phyloP scores from a whole-genome alignment of 53 echinoderm and acorn worm genomes.

The Glandiceps talaboti region DNA sequence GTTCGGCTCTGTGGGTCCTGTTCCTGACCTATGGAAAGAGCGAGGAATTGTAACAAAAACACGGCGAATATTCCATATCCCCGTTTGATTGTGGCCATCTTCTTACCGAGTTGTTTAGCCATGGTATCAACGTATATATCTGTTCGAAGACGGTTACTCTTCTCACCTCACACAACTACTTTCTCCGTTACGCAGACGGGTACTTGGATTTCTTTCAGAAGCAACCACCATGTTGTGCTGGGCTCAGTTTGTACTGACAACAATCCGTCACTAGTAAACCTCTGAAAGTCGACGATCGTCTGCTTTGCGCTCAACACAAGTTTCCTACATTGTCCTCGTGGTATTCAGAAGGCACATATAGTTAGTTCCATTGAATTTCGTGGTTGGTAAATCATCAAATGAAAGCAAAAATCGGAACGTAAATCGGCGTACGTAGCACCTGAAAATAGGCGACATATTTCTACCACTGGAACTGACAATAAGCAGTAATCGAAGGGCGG shows the following conservation, averaged over 20 bases:
- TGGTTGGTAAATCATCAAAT: not conserved
- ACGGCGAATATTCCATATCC: not conserved
- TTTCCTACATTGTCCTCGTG: not conserved
- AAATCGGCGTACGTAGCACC: not conserved
- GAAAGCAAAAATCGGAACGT: not conserved
- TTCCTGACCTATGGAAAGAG: not conserved
- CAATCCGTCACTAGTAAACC: not conserved
- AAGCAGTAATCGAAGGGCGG: not conserved
- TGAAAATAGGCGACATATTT: not conserved
- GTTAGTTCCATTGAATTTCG: not conserved
- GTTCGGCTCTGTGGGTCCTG: not conserved
- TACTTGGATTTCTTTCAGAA: not conserved
- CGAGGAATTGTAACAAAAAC: not conserved
- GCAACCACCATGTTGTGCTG: constrained; percentile 1
- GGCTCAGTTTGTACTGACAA: not conserved
- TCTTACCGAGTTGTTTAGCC: not conserved
- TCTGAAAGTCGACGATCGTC: not conserved
- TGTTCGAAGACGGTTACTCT: not conserved
- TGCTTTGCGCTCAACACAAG: not conserved
- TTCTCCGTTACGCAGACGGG: not conserved
- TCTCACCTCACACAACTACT: not conserved
- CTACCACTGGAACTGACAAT: not conserved
- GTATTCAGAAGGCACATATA: not conserved
- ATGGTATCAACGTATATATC: not conserved
- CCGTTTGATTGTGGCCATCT: not conserved